Evolutionary conservation across 2,113 vertebrate species (phyloP), one percentile per base, ranked within the genome.

Genomic region (Mus pahari): DNA sequence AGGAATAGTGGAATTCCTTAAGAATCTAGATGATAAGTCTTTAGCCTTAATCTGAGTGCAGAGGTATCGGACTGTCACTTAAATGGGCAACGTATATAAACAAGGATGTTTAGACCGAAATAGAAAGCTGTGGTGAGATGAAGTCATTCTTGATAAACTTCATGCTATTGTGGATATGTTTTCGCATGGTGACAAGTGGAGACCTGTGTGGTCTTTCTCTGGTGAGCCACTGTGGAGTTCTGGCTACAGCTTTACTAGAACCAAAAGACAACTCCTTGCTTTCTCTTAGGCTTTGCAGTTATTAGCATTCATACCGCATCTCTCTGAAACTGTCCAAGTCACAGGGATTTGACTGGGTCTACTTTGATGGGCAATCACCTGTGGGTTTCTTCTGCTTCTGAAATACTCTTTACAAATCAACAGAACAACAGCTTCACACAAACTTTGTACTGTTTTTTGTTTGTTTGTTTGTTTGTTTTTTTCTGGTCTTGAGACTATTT

Each of bases 141-240:
- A 68, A 73, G 14, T 36, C 66, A 45, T 17, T 55, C 26, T 91
- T 73, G 77, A 62, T 74, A 82, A 95, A 94, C 36, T 64, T 71
- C 2, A 53, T 14, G 20, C 4, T 87, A n/a, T 14, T 48, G 42
- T 86, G 42, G 8, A 42, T 28, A 28, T 28, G 60, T 19, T 70
- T 95, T 68, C 39, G 55, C 83, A 90, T 94, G 79, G 84, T 86
- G 45, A 62, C 87, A 92, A 1, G 0, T 79, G 58, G 82, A 91
- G 78, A 94, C 75, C 36, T 45, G 86, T 60, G 45, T 26, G 73
- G 87, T 73, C 39, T 92, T 89, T 68, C 82, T 74, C 74, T 71
- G 1, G 28, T 36, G 36, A 14, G 86, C 39, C 36, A 93, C 50
- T 24, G 28, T 79, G 48, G 45, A 75, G 74, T 64, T 90, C 88